Evolutionary conservation across 2,888 invertebrate species (phyloP).

Genomic region (Nysson spinosus): DNA sequence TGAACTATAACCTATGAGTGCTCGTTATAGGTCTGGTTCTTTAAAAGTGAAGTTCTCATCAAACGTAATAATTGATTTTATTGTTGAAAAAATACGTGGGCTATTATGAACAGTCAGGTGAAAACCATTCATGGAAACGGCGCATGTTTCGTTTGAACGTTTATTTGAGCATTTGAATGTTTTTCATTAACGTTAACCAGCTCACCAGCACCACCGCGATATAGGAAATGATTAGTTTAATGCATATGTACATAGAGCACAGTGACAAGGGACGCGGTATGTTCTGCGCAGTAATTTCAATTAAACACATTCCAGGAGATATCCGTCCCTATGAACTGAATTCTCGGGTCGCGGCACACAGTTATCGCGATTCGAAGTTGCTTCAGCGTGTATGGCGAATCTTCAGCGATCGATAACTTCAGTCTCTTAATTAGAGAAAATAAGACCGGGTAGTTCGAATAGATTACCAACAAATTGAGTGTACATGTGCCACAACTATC

Average conservation of each 20-base stretch:
- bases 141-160: too few species aligned
- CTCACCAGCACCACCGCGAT: background rate
- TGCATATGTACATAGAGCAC: background rate
- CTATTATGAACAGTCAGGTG: too few species aligned
- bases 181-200: background rate
- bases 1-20: too few species aligned
- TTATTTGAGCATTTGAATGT: too few species aligned
- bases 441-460: slow-evolving; percentile 1
- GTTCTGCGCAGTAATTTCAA: slow-evolving; percentile 35
- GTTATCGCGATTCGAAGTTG: slow-evolving; percentile 24
- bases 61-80: too few species aligned
- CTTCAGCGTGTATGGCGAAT: slow-evolving; percentile 19
- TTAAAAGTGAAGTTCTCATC: too few species aligned
- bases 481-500: too few species aligned
- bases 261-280: slow-evolving; percentile 27
- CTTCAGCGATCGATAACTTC: slow-evolving; percentile 34
- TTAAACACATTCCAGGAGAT: slow-evolving; percentile 47
- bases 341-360: slow-evolving; percentile 40
- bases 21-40: too few species aligned
- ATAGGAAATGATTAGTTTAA: slow-evolving; percentile 3
- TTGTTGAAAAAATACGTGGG: too few species aligned
- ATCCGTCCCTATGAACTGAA: slow-evolving; percentile 29
- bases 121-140: too few species aligned
- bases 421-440: slow-evolving; percentile 32
- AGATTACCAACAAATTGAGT: too few species aligned